Evolutionary conservation across 2,113 vertebrate species (phyloP).

Genomic region (Origma solitaria): DNA sequence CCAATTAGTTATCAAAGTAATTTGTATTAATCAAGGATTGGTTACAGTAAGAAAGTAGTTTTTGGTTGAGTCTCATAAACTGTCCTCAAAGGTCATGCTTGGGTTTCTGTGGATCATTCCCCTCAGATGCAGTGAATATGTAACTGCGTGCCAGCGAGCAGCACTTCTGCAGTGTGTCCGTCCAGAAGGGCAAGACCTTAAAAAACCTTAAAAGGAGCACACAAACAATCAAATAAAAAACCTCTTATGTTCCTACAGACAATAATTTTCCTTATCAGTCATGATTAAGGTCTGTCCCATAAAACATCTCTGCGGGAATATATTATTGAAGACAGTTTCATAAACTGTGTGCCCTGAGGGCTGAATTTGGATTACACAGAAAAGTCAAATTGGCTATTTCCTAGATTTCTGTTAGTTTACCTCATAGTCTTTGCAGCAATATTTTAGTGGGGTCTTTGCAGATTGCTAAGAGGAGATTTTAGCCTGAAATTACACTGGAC

Average conservation of each 20-base stretch:
- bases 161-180: accelerated
- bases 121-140: neutral
- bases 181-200: neutral
- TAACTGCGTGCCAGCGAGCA: neutral
- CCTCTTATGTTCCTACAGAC: neutral
- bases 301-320: neutral
- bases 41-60: neutral
- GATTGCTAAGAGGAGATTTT: neutral
- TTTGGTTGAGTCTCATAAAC: neutral
- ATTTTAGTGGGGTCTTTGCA: neutral
- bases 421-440: neutral
- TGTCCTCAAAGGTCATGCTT: neutral
- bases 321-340: neutral
- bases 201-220: neutral
- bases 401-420: neutral
- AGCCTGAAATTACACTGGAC: neutral
- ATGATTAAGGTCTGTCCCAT: neutral
- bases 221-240: neutral
- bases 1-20: neutral
- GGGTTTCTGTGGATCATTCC: neutral
- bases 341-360: neutral
- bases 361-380: neutral
- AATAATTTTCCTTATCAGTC: neutral
- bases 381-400: neutral
- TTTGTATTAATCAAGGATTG: neutral